Conservation (phyloP, 2,797 vertebrate genomes). For the Lagodon rhomboides region DNA sequence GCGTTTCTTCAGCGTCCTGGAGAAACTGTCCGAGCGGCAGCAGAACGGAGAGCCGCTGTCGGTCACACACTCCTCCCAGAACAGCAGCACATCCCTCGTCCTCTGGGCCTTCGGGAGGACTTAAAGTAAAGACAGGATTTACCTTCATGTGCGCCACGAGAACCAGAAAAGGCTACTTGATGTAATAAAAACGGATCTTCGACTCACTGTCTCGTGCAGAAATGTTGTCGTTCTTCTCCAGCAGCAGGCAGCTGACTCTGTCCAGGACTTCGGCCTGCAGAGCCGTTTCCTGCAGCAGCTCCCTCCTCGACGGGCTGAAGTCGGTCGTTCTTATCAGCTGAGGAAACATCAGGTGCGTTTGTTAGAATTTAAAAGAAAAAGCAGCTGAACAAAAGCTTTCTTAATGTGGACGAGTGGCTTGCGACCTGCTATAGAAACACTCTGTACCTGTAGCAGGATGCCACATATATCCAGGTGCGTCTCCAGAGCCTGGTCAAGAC, state of each 20-base stretch:
- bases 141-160: no score
- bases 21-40: slow-evolving; percentile 84
- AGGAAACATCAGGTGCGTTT: slow-evolving; percentile 4
- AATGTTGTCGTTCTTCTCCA: slow-evolving; percentile 75
- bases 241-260: slow-evolving; percentile 73
- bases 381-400: not conserved
- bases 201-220: slow-evolving; percentile 76
- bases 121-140: slow-evolving; percentile 57
- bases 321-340: slow-evolving; percentile 73
- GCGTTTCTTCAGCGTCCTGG: slow-evolving; percentile 85
- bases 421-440: not conserved
- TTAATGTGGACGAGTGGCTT: no score
- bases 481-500: slow-evolving; percentile 88
- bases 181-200: not conserved
- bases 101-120: slow-evolving; percentile 88
- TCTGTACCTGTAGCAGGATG: slow-evolving; percentile 83
- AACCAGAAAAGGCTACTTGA: not conserved
- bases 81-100: slow-evolving; percentile 84
- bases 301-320: slow-evolving; percentile 65
- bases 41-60: slow-evolving; percentile 82
- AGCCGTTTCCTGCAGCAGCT: slow-evolving; percentile 81
- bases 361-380: not conserved
- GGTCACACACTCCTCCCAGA: slow-evolving; percentile 89
- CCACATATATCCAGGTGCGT: slow-evolving; percentile 91
- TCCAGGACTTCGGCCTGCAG: slow-evolving; percentile 81